Conservation (phyloP, 2,113 vertebrate genomes). For the Alexandromys fortis region DNA sequence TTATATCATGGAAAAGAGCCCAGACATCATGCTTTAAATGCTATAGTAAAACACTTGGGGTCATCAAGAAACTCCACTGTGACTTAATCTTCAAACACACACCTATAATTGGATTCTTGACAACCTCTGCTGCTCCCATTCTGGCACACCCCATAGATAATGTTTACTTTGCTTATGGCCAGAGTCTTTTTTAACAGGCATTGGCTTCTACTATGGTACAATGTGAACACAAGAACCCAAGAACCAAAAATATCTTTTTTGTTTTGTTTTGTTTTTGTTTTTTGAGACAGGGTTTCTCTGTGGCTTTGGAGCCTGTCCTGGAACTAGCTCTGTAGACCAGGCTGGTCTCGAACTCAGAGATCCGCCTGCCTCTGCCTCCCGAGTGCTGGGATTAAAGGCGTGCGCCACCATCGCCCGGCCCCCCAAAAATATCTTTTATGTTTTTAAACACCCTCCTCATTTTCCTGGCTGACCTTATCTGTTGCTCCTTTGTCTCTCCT, state of each 20-base stretch:
- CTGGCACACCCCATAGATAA: not conserved
- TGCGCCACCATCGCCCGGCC: too few species aligned
- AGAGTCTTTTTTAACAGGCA: not conserved
- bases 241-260: too few species aligned
- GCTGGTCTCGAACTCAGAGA: too few species aligned
- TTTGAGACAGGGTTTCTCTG: too few species aligned
- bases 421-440: not conserved
- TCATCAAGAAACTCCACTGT: not conserved
- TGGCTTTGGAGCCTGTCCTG: too few species aligned
- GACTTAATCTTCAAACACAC: not conserved
- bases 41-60: not conserved
- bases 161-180: not conserved
- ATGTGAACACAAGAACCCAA: not conserved
- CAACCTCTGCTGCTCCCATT: not conserved
- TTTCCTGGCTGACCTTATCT: not conserved
- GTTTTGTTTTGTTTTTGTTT: too few species aligned
- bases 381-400: too few species aligned
- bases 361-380: too few species aligned
- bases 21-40: not conserved
- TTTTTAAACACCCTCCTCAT: not conserved
- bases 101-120: not conserved
- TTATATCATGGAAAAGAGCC: not conserved
- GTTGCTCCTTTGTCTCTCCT: not conserved
- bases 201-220: not conserved
- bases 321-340: too few species aligned